A percentile compares a stretch with the other conserved stretches of the same genome.
Conservation (phyloP, 2,113 vertebrate species). For the Tragelaphus buxtoni region DNA sequence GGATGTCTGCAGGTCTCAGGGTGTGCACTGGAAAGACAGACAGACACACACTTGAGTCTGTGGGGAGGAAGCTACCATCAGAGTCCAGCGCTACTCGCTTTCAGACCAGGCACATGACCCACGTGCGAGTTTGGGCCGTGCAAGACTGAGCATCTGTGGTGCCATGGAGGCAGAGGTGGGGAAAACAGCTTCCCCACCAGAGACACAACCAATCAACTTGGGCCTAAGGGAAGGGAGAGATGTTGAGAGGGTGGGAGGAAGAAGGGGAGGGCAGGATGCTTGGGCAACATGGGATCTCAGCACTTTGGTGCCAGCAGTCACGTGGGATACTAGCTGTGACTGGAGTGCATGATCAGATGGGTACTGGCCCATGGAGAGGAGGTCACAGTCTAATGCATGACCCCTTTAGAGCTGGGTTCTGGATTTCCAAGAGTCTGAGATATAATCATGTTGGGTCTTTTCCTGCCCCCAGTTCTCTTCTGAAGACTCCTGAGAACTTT, state of each 20-base stretch:
- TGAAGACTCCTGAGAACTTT: not conserved
- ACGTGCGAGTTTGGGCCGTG: rapidly evolving
- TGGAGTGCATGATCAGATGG: not conserved
- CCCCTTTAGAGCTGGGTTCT: not conserved
- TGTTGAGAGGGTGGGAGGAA: not conserved
- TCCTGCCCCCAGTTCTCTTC: not conserved
- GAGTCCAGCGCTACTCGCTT: not conserved
- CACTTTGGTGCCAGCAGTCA: not conserved
- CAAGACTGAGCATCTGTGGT: rapidly evolving
- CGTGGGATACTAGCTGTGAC: not conserved
- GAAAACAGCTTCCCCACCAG: not conserved
- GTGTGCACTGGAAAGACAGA: conserved; percentile 85
- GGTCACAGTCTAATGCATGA: not conserved
- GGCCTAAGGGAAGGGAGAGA: not conserved
- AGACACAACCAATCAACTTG: not conserved
- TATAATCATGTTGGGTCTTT: not conserved
- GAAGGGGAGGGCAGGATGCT: too few relatives aligned
- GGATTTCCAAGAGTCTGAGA: not conserved
- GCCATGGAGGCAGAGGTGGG: not conserved
- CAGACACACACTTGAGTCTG: not conserved
- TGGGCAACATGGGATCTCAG: not conserved
- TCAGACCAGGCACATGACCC: not conserved
- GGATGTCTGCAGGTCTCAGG: conserved; percentile 90
- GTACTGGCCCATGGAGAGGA: not conserved
- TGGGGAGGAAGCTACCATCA: not conserved